phyloP scores from a whole-genome alignment of 2,113 vertebrate genomes.

The Prochilodus magdalenae region DNA sequence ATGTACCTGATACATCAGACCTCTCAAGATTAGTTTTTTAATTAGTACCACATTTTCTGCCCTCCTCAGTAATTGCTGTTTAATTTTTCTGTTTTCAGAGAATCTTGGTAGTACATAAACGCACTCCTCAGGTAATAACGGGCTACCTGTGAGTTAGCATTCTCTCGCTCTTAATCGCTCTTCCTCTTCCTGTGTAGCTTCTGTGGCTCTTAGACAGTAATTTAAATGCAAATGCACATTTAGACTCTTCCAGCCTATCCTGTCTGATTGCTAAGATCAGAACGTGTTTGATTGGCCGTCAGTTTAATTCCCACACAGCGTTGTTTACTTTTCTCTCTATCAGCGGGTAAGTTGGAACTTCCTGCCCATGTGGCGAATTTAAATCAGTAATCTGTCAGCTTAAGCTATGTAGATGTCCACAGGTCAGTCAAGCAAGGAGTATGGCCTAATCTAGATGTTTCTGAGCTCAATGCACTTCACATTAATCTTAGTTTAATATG shows the following conservation, averaged over 20 bases:
- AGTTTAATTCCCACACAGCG: slow-evolving; percentile 9
- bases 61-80: slow-evolving; percentile 12
- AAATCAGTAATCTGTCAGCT: slow-evolving; percentile 18
- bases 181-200: not conserved
- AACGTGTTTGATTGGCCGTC: slow-evolving; percentile 15
- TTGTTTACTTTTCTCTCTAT: not conserved
- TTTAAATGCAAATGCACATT: slow-evolving; percentile 45
- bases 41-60: slow-evolving; percentile 11
- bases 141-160: not conserved
- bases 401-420: slow-evolving; percentile 23
- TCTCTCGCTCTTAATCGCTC: not conserved
- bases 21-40: slow-evolving; percentile 1
- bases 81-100: slow-evolving; percentile 26
- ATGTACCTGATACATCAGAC: not conserved
- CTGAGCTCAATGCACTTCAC: slow-evolving; percentile 6
- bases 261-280: slow-evolving; percentile 4
- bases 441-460: not conserved
- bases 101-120: slow-evolving; percentile 20
- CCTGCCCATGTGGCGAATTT: slow-evolving; percentile 7
- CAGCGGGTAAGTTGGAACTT: not conserved
- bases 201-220: not conserved
- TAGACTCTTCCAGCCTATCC: slow-evolving; percentile 3
- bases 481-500: not conserved
- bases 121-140: slow-evolving; percentile 3
- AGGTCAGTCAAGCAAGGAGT: slow-evolving; percentile 8